Conservation (phyloP, 2,888 invertebrate genomes). For the Dyspetes luteomarginatus region DNA sequence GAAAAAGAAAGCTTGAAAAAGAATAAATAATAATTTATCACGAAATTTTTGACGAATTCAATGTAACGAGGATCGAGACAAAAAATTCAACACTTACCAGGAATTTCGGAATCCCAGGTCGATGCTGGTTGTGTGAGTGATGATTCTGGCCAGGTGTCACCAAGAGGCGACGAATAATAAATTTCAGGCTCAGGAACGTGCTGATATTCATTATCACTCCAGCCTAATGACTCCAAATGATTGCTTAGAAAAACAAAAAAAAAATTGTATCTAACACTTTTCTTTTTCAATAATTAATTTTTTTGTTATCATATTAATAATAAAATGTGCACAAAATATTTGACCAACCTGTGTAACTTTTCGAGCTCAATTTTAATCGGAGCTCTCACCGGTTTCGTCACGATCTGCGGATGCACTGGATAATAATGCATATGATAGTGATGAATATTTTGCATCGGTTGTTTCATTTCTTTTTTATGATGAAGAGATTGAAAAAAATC, state of each 20-base stretch:
- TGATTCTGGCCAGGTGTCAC: conserved; percentile 63
- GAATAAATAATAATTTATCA: conserved; percentile 35
- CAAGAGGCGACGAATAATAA: conserved; percentile 49
- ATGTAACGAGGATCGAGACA: not conserved
- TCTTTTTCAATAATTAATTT: not conserved
- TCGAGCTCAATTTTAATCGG: conserved; percentile 71
- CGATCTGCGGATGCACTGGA: conserved; percentile 68
- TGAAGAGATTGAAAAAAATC: conserved; percentile 71
- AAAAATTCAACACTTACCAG: conserved; percentile 55
- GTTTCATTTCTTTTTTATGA: conserved; percentile 68
- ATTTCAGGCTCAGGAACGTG: conserved; percentile 68
- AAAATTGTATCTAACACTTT: too few relatives aligned
- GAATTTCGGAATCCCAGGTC: conserved; percentile 62
- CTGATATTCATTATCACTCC: conserved; percentile 71
- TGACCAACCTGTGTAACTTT: conserved; percentile 69
- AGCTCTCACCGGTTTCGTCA: conserved; percentile 66
- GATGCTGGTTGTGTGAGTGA: conserved; percentile 32
- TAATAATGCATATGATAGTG: conserved; percentile 78
- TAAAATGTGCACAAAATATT: not conserved
- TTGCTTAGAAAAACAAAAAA: conserved; percentile 70
- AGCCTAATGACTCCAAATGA: conserved; percentile 71
- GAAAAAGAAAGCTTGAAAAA: conserved; percentile 46
- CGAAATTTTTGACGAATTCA: not conserved
- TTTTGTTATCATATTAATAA: too few relatives aligned
- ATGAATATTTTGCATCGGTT: conserved; percentile 69